Base-by-base conservation (phyloP, 2,113 vertebrate species). In the Lutjanus erythropterus region DNA sequence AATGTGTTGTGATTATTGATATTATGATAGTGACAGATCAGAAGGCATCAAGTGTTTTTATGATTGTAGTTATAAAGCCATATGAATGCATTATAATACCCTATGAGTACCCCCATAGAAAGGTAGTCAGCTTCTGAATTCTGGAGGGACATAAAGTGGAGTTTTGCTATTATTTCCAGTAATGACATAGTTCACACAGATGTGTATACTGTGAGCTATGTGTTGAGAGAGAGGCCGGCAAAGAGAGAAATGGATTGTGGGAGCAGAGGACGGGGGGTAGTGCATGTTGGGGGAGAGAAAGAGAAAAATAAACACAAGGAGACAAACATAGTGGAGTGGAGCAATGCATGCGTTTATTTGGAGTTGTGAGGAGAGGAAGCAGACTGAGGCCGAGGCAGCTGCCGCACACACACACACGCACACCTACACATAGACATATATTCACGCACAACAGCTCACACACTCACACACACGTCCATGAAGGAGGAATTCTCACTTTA, bases 221-320 rank as follows among this genome's bases (percentile, higher is more conserved):
- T 59, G 44, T 35, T 44, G 31, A 75, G 61, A 39, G 25, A 71
- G 47, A 62, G 41, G 46, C 71, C 31, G 64, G 50, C 49, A 64
- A 42, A 76, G 56, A 62, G 60, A 73, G 75, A 74, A 69, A 61
- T 29, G 78, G 33, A 82, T 76, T 91, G 31, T 84, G 71, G 79
- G 80, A 79, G 72, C 31, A 65, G 27, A 35, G 56, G 12, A 41
- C 58, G 50, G 80, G 42, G 75, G 59, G 75, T 62, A 44, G 49
- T 59, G 59, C 58, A 9, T 60, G 56, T 52, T 44, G 47, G 31
- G 65, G 55, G 75, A 71, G 62, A 71, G 61, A 83, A 75, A 71
- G 78, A 86, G 78, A 83, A 93, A 93, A 94, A 93, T 90, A 94
- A 94, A 93, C 87, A 90, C 2, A 46, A 78, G 71, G 67, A 86